These are phyloP conservation scores for Hippopotamyrus pictus DNA, from an alignment of 2,797 vertebrate genomes.

Conservation along the genomic window DNA sequence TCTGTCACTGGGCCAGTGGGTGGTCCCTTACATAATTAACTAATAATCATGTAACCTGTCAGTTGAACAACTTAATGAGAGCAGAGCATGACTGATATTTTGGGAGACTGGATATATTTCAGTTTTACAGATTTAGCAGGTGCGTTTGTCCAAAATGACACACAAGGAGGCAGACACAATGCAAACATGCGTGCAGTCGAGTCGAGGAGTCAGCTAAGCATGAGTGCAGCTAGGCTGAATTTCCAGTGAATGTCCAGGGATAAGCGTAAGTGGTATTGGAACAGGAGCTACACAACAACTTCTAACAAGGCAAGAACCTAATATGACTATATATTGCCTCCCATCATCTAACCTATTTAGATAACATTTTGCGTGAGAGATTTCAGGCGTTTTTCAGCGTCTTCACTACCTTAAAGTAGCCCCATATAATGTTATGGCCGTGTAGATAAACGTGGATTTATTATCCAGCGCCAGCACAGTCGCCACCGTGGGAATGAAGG, in stretches of 20 bases:
- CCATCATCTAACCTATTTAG: background rate
- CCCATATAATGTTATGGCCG: background rate
- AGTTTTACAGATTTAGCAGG: background rate
- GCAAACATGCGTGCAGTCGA: background rate
- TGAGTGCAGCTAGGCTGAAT: background rate
- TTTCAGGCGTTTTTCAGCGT: background rate
- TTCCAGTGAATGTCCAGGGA: background rate
- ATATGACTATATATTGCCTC: background rate
- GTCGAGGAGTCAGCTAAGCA: background rate
- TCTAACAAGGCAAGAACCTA: background rate
- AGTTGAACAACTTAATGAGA: background rate
- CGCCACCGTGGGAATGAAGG: background rate
- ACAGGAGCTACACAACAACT: background rate
- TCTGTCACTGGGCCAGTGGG: background rate
- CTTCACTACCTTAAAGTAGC: background rate
- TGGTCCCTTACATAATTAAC: background rate
- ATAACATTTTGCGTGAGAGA: background rate
- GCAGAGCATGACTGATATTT: background rate
- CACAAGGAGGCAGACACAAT: background rate
- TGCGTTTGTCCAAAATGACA: background rate
- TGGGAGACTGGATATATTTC: background rate
- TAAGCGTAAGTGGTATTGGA: background rate
- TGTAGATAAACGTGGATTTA: background rate
- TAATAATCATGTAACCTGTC: background rate
- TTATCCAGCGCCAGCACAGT: background rate